Base-by-base conservation (phyloP, 2,888 invertebrate genomes). In the Archips xylosteana region DNA sequence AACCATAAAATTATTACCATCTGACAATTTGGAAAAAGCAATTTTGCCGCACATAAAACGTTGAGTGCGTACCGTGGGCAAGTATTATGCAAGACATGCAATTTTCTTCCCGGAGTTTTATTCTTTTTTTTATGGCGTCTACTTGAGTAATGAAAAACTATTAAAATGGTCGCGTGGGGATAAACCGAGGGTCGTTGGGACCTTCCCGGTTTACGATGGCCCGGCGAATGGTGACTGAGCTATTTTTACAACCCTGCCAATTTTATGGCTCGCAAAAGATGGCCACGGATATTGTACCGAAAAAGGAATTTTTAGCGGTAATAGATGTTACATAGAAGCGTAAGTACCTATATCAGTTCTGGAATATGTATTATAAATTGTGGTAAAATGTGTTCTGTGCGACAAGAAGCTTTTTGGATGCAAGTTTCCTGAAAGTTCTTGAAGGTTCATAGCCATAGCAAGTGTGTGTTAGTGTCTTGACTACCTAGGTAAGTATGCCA, bases 61-160 rank as follows among this genome's bases (percentile, higher is more conserved):
- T 34, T 61, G 60, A 70, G 74, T 66, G 74, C 70, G 64, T 12
- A 32, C 45, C 42, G 45, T 65, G 34, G 70, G 60, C 64, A 61
- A 70, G 75, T 60, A 72, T 76, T 76, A 77, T 75, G 75, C 76
- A 77, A 75, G 75, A 73, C 67, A 75, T 76, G 76, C 76, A 77
- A 76, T 77, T 77, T 76, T 76, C 77, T 74, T 74, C 74, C 72
- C 70, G 60, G 74, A 74, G 69, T 68, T 77, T 77, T 77, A 77
- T 75, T 72, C 51, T 62, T 75, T 65, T 71, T 75, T 77, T 77
- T 75, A 75, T 69, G 71, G 34, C 64, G 74, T 75, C 77, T 77
- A 71, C 76, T 76, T 75, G 76, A 77, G 77, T 77, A 77, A 77
- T 77, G 77, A 77, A 77, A 76, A 76, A 75, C 77, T 74, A 77